These are phyloP conservation scores for Chaetodon trifascialis DNA, from an alignment of 2,113 vertebrate species.

Conservation along the genomic window DNA sequence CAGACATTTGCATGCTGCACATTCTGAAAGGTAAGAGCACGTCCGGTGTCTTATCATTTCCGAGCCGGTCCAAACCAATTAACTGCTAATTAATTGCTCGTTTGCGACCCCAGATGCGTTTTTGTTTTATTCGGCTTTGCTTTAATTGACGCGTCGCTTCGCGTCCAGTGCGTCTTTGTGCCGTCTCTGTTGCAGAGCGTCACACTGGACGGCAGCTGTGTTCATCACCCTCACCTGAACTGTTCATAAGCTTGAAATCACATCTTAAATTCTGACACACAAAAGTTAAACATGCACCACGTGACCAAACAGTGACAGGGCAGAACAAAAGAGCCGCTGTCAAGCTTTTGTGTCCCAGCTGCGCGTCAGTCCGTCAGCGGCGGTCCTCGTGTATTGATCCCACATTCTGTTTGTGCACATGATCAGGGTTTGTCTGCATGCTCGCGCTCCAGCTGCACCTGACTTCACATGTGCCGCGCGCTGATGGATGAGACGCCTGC, in stretches of 20 bases:
- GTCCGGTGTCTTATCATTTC: neutral
- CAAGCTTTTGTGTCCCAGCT: constrained; percentile 28
- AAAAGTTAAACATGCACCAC: neutral
- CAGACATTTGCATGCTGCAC: constrained; percentile 39
- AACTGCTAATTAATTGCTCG: neutral
- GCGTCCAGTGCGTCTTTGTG: neutral
- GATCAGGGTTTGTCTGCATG: neutral
- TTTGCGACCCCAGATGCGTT: constrained; percentile 12
- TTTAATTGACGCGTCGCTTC: neutral
- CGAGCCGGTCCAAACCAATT: neutral
- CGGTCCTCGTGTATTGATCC: neutral
- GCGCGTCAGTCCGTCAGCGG: too few relatives aligned
- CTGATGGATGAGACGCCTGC: constrained; percentile 16
- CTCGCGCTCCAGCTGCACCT: neutral
- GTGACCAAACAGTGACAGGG: constrained; percentile 13
- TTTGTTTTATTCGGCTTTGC: neutral
- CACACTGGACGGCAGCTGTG: neutral
- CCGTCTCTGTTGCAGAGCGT: neutral
- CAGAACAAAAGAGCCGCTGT: constrained; percentile 57
- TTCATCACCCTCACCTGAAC: neutral
- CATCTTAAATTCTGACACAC: neutral
- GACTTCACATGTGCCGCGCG: constrained; percentile 1
- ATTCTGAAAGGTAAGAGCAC: constrained; percentile 66
- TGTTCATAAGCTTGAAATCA: too few relatives aligned
- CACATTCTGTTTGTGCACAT: neutral